phyloP scores from a whole-genome alignment of 2,797 vertebrate genomes.

The Gallinago stenura region DNA sequence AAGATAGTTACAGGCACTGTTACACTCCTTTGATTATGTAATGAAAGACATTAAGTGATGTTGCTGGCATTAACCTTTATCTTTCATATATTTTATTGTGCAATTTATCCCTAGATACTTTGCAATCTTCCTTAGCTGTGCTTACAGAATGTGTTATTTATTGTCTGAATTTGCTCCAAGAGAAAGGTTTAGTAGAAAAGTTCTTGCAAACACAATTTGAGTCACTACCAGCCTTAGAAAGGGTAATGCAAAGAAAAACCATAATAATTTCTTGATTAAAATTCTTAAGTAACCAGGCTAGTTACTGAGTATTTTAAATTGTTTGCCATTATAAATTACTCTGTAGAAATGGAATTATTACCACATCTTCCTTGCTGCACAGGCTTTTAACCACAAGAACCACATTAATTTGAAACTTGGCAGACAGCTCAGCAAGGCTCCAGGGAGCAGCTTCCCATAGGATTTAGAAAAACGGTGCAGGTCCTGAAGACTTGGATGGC shows the following conservation, averaged over 20 bases:
- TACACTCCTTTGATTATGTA: conserved; percentile 56
- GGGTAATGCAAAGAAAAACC: background rate
- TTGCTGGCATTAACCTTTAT: conserved; percentile 62
- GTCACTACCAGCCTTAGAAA: conserved; percentile 17
- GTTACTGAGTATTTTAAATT: conserved; percentile 54
- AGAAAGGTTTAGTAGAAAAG: conserved; percentile 36
- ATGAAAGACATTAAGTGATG: conserved; percentile 43
- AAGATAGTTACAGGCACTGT: conserved; percentile 3
- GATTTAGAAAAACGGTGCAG: conserved; percentile 22
- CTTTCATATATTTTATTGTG: conserved; percentile 46
- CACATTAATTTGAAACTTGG: conserved; percentile 63
- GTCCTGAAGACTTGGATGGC: background rate
- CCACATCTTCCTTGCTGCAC: conserved; percentile 47
- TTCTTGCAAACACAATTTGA: conserved; percentile 26
- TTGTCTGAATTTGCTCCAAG: conserved; percentile 46
- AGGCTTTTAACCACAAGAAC: conserved; percentile 65
- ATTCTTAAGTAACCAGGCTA: conserved; percentile 52
- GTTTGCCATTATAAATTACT: conserved; percentile 48
- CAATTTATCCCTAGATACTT: conserved; percentile 52
- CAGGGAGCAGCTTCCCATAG: conserved; percentile 9
- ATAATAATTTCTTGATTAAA: conserved; percentile 61
- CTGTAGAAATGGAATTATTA: conserved; percentile 57
- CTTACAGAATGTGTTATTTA: conserved; percentile 54
- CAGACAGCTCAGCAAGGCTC: conserved; percentile 24
- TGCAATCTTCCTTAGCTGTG: conserved; percentile 33